These are phyloP conservation scores for Aphidius gifuensis DNA, from an alignment of 1,140 invertebrate species.

Conservation along the genomic window DNA sequence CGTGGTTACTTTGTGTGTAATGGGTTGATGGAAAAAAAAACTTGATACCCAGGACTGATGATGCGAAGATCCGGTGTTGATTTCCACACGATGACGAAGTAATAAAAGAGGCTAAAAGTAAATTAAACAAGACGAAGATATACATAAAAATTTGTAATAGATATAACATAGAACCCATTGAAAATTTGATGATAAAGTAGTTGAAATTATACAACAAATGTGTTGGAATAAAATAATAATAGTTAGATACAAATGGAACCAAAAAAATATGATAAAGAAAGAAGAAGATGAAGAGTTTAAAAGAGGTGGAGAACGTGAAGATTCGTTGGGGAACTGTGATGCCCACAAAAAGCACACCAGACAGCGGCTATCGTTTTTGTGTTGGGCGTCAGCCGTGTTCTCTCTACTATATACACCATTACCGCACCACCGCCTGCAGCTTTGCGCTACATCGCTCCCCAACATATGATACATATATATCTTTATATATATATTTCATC, in stretches of 20 bases:
- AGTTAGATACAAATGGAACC: too few relatives aligned
- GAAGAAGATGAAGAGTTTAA: not conserved
- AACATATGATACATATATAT: slow-evolving; percentile 6
- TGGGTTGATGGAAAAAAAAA: too few relatives aligned
- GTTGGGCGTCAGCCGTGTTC: slow-evolving; percentile 56
- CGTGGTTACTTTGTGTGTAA: too few relatives aligned
- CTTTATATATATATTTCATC: slow-evolving; percentile 21
- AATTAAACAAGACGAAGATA: slow-evolving; percentile 24
- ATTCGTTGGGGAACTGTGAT: slow-evolving; percentile 52
- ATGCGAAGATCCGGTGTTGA: slow-evolving; percentile 33
- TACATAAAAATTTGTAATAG: slow-evolving; percentile 3
- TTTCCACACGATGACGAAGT: slow-evolving; percentile 25
- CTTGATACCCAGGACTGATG: not conserved
- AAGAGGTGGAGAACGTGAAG: slow-evolving; percentile 17
- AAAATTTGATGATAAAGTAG: not conserved
- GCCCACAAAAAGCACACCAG: slow-evolving; percentile 56
- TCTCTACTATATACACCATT: slow-evolving; percentile 19
- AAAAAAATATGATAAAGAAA: not conserved
- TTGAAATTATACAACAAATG: too few relatives aligned
- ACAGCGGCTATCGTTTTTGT: slow-evolving; percentile 57
- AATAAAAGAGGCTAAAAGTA: not conserved
- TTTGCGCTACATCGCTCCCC: slow-evolving; percentile 55
- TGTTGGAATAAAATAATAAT: too few relatives aligned
- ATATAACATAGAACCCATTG: not conserved
- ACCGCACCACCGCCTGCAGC: slow-evolving; percentile 48